Percentiles rank a stretch among this genome's conserved stretches.
Evolutionary conservation across 2,888 invertebrate genomes (phyloP).

Genomic region (Flexamia atlantica): DNA sequence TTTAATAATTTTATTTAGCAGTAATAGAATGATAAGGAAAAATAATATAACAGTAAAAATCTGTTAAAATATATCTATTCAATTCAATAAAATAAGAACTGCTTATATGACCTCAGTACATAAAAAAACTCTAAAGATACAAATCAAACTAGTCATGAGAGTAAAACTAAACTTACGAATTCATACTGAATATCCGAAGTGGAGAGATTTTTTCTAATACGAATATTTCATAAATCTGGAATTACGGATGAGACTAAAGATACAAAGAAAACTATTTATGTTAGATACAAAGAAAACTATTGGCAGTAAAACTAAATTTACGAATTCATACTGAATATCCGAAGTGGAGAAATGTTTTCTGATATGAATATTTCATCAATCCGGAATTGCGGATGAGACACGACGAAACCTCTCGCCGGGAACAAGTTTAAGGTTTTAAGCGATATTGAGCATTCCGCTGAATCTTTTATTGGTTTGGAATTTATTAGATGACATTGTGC

Average conservation of each 20-base stretch:
- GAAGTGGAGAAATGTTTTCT: not conserved
- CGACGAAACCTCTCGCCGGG: not conserved
- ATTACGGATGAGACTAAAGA: not conserved
- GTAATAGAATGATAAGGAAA: too few species aligned
- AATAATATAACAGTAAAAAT: too few species aligned
- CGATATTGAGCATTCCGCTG: conserved; percentile 37
- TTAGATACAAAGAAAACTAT: not conserved
- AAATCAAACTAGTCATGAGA: too few species aligned
- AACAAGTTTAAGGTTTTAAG: conserved; percentile 37
- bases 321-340: not conserved
- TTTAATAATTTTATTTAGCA: too few species aligned
- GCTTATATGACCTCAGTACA: too few species aligned
- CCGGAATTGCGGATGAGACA: not conserved
- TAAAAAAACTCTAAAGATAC: too few species aligned
- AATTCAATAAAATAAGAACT: too few species aligned
- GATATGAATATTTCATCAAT: conserved; percentile 20
- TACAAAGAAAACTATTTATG: too few species aligned
- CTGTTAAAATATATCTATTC: too few species aligned
- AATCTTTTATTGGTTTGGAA: conserved; percentile 38
- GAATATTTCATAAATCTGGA: conserved; percentile 20
- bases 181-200: not conserved
- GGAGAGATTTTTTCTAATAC: not conserved
- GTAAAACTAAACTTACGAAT: not conserved
- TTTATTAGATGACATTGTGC: conserved; percentile 36
- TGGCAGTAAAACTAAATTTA: not conserved